Evolutionary conservation across 2,797 vertebrate genomes (phyloP).

Genomic region (Sciurus vulgaris): DNA sequence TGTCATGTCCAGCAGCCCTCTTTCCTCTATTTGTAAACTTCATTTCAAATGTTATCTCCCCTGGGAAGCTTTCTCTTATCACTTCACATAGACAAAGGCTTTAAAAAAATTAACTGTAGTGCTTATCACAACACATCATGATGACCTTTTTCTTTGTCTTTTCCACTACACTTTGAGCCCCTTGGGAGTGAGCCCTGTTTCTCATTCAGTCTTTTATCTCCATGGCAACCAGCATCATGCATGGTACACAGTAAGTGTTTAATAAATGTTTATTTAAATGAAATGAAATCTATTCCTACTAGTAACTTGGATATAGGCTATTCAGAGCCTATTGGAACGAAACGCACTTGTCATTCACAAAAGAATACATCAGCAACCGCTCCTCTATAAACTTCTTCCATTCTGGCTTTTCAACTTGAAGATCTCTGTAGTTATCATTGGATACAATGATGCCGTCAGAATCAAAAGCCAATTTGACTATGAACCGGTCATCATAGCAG

Average conservation of each 20-base stretch:
- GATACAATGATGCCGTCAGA: conserved; percentile 99
- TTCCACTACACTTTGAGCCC: not conserved
- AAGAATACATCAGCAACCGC: conserved; percentile 99
- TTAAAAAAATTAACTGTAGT: conserved; percentile 45
- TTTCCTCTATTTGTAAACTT: conserved; percentile 63
- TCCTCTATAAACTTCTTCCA: conserved; percentile 99
- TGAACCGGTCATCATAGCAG: conserved; percentile 99
- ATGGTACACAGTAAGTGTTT: conserved; percentile 34
- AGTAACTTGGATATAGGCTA: conserved; percentile 61
- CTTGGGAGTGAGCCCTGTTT: conserved; percentile 35
- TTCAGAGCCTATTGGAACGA: conserved; percentile 47
- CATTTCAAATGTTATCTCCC: conserved; percentile 44
- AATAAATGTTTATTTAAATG: conserved; percentile 62
- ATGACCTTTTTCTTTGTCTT: not conserved
- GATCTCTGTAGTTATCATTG: conserved; percentile 99
- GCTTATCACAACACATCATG: not conserved
- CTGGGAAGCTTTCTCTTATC: conserved; percentile 29
- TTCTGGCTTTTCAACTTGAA: conserved; percentile 98
- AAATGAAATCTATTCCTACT: conserved; percentile 59
- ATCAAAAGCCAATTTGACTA: conserved; percentile 98
- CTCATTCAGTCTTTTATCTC: conserved; percentile 58
- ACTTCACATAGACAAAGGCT: conserved; percentile 36
- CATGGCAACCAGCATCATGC: conserved; percentile 1
- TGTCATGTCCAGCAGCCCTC: not conserved
- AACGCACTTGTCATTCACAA: conserved; percentile 99